These are phyloP conservation scores for Gastrophysa polygoni DNA, from an alignment of 2,888 invertebrate species.

Conservation along the genomic window DNA sequence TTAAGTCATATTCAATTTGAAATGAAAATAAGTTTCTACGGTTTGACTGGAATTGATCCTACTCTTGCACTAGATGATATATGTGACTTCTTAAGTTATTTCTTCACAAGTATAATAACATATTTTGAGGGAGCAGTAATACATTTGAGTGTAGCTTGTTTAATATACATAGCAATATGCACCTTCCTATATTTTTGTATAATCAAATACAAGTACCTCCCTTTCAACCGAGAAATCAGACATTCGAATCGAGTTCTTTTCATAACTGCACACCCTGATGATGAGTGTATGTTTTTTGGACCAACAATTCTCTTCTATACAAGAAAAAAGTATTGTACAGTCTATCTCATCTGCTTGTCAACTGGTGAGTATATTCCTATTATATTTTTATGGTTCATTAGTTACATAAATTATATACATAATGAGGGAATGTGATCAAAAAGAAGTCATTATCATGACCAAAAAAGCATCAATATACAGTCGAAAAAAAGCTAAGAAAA, in stretches of 20 bases:
- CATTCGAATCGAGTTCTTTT: constrained; percentile 72
- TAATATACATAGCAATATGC: constrained; percentile 63
- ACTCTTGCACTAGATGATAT: constrained; percentile 30
- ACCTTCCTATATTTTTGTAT: constrained; percentile 57
- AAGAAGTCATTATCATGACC: no score
- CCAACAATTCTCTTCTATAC: constrained; percentile 79
- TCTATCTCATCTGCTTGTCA: constrained; percentile 85
- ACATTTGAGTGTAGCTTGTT: constrained; percentile 60
- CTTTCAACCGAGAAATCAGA: constrained; percentile 61
- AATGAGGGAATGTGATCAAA: no score
- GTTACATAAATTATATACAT: no score
- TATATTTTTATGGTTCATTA: no score
- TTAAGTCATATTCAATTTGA: constrained; percentile 44
- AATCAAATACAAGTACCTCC: constrained; percentile 58
- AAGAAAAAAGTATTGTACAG: constrained; percentile 67
- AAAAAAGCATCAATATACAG: no score
- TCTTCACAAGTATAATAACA: constrained; percentile 33
- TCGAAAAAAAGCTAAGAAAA: no score
- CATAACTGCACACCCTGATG: constrained; percentile 96
- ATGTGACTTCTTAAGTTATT: constrained; percentile 26
- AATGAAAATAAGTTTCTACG: constrained; percentile 48
- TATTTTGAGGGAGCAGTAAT: constrained; percentile 64
- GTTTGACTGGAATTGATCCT: constrained; percentile 44
- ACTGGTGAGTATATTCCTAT: constrained; percentile 66
- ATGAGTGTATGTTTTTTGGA: constrained; percentile 99